Evolutionary conservation across 2,797 vertebrate species (phyloP), one percentile per base, ranked within the genome.

Genomic region (Chiroxiphia lanceolata): DNA sequence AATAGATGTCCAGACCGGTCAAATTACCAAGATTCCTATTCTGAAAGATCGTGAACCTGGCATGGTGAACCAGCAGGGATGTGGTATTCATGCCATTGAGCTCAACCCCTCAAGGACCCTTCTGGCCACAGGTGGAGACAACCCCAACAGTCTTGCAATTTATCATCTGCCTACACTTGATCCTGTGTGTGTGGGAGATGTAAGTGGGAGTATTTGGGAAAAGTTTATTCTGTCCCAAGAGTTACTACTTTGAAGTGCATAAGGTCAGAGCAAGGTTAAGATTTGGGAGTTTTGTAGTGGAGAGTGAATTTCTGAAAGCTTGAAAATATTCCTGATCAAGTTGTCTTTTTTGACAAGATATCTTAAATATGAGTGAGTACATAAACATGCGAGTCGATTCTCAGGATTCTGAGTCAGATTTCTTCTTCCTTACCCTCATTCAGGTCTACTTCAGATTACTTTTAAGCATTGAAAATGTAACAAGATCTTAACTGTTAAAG

Each of bases 51-150:
- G 98, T 53, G 99, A 99, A 82, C 97, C 97, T 21, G 77, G 96
- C 96, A 84, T 97, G 94, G 97, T 99, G 78, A 99, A 99, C 96
- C 99, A 99, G 95, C 99, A 99, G 97, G 98, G 99, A 89, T 99
- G 99, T 94, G 99, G 99, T 47, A 99, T 99, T 97, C 99, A 99
- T 25, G 99, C 99, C 65, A 99, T 99, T 15, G 99, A 99, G 96
- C 97, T 99, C 88, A 99, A 99, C 96, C 99, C 99, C 48, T 99
- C 99, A 3, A 98, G 98, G 91, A 99, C 99, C 5, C 96, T 99
- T 67, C 97, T 99, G 61, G 99, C 99, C 69, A 99, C 99, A 1
- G 99, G 99, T 96, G 99, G 99, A 94, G 99, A 99, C 97, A 99
- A 99, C 97, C 99, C 99, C 47, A 99, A 99, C 97, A 99, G 99